Evolutionary conservation across 1,140 invertebrate genomes (phyloP).

Genomic region (Tetraneura akinire): DNA sequence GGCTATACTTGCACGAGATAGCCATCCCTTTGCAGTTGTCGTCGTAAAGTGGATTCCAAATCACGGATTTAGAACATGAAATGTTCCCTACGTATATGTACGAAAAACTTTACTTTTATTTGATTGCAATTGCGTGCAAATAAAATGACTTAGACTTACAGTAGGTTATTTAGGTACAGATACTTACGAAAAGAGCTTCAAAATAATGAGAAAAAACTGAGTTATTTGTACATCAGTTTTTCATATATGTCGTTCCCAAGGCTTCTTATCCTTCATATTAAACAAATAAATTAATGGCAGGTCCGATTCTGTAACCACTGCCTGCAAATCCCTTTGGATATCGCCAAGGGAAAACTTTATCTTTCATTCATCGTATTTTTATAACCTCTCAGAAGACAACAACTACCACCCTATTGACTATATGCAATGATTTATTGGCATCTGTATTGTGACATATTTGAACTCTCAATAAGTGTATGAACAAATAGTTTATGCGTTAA

Average conservation of each 20-base stretch:
- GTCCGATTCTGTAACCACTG: background rate
- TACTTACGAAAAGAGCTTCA: background rate
- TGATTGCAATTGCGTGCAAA: slow-evolving; percentile 15
- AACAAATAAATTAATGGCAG: slow-evolving; percentile 42
- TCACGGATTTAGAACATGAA: background rate
- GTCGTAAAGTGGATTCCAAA: slow-evolving; percentile 11
- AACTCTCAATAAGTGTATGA: background rate
- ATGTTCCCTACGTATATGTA: background rate
- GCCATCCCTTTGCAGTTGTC: background rate
- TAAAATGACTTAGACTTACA: background rate
- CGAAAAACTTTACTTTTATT: slow-evolving; percentile 2
- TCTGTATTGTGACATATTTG: background rate
- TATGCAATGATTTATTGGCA: slow-evolving; percentile 20
- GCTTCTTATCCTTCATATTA: slow-evolving; percentile 37
- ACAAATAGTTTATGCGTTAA: too few relatives aligned
- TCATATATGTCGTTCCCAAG: slow-evolving; percentile 30
- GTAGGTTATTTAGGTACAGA: background rate
- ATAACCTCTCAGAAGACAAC: slow-evolving; percentile 22
- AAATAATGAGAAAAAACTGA: slow-evolving; percentile 32
- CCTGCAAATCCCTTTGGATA: slow-evolving; percentile 24
- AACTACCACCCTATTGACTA: background rate
- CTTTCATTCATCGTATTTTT: slow-evolving; percentile 31
- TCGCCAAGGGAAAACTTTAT: slow-evolving; percentile 31
- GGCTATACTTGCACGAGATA: background rate
- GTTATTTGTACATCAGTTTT: slow-evolving; percentile 41